These are phyloP conservation scores for Okapia johnstoni DNA, from an alignment of 2,113 vertebrate genomes.

Conservation along the genomic window DNA sequence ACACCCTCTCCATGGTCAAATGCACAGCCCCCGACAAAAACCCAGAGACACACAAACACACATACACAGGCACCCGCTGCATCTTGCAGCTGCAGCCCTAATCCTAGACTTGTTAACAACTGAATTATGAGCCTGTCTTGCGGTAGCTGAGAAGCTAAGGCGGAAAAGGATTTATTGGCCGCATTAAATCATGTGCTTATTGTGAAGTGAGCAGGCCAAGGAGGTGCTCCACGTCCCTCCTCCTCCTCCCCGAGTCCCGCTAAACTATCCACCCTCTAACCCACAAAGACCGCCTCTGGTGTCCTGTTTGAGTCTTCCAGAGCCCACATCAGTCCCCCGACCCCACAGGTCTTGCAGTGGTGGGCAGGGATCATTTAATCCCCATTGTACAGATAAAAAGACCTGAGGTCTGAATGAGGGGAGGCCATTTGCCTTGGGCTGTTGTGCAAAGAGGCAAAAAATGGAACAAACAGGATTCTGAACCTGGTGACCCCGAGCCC, in stretches of 20 bases:
- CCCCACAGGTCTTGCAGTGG: neutral
- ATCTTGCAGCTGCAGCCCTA: slow-evolving; percentile 24
- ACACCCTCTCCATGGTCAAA: neutral
- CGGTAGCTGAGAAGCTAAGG: slow-evolving; percentile 31
- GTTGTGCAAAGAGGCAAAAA: neutral
- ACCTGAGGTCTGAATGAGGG: neutral
- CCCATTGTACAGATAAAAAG: neutral
- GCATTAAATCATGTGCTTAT: slow-evolving; percentile 38
- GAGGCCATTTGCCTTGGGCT: neutral
- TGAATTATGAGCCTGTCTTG: slow-evolving; percentile 64
- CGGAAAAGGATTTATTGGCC: slow-evolving; percentile 45
- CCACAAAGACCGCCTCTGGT: neutral
- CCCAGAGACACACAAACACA: neutral
- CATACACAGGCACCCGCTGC: neutral
- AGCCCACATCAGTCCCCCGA: neutral
- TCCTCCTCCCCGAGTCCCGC: neutral
- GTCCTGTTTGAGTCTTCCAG: neutral
- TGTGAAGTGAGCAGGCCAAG: neutral
- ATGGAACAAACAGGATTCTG: neutral
- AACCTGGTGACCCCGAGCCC: neutral
- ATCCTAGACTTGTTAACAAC: slow-evolving; percentile 43
- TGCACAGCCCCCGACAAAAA: neutral
- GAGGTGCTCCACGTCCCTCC: neutral
- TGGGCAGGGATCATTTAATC: neutral
- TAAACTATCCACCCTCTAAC: neutral